A percentile compares a stretch with the other conserved stretches of the same genome.
These are phyloP conservation scores for Drosophila picticornis DNA, from an alignment of 2,888 invertebrate species.

Conservation along the genomic window DNA sequence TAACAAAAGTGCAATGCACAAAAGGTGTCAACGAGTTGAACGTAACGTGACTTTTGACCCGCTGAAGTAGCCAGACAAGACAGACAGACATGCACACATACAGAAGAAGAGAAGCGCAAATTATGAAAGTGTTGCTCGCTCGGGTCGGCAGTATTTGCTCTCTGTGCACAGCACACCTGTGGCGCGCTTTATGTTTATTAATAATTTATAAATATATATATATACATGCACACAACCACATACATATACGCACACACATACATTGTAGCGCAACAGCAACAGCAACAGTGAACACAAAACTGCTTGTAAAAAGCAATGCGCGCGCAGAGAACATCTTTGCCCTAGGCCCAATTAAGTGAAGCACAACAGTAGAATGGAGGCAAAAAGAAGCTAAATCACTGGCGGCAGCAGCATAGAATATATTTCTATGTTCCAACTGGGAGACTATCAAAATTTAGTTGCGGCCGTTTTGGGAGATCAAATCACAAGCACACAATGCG, in stretches of 20 bases:
- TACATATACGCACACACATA: not conserved
- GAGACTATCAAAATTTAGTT: conserved; percentile 35
- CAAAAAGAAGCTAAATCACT: conserved; percentile 18
- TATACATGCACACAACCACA: not conserved
- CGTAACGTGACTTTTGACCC: conserved; percentile 22
- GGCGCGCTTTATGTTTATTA: conserved; percentile 77
- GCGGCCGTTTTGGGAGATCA: conserved; percentile 41
- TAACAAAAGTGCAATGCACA: conserved; percentile 29
- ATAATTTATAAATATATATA: conserved; percentile 69
- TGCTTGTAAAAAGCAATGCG: conserved; percentile 27
- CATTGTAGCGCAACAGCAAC: conserved; percentile 7
- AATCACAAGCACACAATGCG: conserved; percentile 28
- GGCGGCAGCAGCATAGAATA: conserved; percentile 18
- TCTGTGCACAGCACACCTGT: conserved; percentile 74
- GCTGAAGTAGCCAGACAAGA: conserved; percentile 2
- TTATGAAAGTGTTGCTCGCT: conserved; percentile 19
- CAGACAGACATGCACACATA: conserved; percentile 16
- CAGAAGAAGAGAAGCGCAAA: conserved; percentile 22
- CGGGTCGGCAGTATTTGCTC: conserved; percentile 35
- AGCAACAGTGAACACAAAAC: conserved; percentile 30
- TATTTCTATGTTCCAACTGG: conserved; percentile 55
- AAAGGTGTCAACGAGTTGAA: conserved; percentile 26
- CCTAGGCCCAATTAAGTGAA: conserved; percentile 34
- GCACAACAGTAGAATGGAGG: conserved; percentile 11
- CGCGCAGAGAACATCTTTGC: conserved; percentile 40